Evolutionary conservation across 2,113 vertebrate genomes (phyloP).

Genomic region (Tiliqua scincoides): DNA sequence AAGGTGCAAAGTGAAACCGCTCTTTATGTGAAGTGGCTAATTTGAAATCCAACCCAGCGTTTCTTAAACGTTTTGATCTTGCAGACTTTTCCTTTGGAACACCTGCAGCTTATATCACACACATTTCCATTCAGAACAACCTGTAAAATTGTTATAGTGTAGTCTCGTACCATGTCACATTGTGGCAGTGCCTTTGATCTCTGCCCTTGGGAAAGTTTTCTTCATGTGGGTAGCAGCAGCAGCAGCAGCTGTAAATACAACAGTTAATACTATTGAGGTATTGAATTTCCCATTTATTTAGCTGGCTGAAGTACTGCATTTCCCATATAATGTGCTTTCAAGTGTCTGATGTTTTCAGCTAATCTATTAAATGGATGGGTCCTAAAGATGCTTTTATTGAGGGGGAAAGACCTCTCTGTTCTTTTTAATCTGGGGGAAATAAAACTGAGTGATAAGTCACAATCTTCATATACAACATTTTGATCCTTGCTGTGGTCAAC

Average conservation of each 20-base stretch:
- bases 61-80: conserved; percentile 24
- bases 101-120: conserved; percentile 69
- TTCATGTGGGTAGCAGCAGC: conserved; percentile 69
- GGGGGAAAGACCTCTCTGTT: background rate
- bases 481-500: background rate
- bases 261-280: conserved; percentile 64
- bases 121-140: conserved; percentile 67
- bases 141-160: conserved; percentile 73
- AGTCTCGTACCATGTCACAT: conserved; percentile 60
- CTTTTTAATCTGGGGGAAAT: conserved; percentile 49
- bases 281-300: conserved; percentile 73
- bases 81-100: conserved; percentile 60
- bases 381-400: conserved; percentile 19
- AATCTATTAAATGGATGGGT: conserved; percentile 57
- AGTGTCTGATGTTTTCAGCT: conserved; percentile 66
- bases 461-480: conserved; percentile 20
- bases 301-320: conserved; percentile 57
- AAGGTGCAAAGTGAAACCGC: conserved; percentile 24
- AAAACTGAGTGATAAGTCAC: conserved; percentile 42
- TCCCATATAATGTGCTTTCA: conserved; percentile 53
- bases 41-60: conserved; percentile 49
- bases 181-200: conserved; percentile 73
- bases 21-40: conserved; percentile 42
- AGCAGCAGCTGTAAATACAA: conserved; percentile 75
- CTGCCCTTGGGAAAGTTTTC: conserved; percentile 67